phyloP scores from a whole-genome alignment of 1,140 invertebrate genomes.

The Parapsyche elsis region DNA sequence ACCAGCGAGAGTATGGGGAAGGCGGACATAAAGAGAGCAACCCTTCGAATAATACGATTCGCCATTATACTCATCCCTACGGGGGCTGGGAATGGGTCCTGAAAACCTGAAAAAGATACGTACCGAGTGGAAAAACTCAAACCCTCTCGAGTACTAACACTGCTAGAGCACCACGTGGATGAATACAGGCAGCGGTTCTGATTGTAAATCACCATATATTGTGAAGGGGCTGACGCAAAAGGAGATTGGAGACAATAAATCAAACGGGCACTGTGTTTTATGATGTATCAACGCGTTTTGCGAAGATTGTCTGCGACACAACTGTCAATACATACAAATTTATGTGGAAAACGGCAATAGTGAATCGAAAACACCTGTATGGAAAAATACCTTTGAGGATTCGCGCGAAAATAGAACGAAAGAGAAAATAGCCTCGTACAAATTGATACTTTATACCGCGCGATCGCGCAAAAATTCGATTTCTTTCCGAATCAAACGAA shows the following conservation, averaged over 20 bases:
- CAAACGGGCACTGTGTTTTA: not conserved
- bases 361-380: too few relatives aligned
- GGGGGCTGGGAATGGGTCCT: not conserved
- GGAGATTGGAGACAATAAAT: conserved; percentile 33
- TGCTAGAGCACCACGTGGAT: not conserved
- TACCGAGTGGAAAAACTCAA: too few relatives aligned
- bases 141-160: too few relatives aligned
- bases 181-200: too few relatives aligned
- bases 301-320: not conserved
- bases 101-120: not conserved
- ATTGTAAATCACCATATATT: conserved; percentile 38
- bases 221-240: conserved; percentile 12
- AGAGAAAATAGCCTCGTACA: too few relatives aligned
- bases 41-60: conserved; percentile 39
- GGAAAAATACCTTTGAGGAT: too few relatives aligned
- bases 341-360: too few relatives aligned
- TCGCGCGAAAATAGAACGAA: too few relatives aligned
- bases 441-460: too few relatives aligned
- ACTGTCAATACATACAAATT: too few relatives aligned
- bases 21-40: conserved; percentile 24
- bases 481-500: too few relatives aligned
- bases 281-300: not conserved
- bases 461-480: too few relatives aligned
- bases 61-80: conserved; percentile 40
- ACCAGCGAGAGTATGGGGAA: not conserved